phyloP scores from a whole-genome alignment of 2,888 invertebrate species.

The Baronia brevicornis region DNA sequence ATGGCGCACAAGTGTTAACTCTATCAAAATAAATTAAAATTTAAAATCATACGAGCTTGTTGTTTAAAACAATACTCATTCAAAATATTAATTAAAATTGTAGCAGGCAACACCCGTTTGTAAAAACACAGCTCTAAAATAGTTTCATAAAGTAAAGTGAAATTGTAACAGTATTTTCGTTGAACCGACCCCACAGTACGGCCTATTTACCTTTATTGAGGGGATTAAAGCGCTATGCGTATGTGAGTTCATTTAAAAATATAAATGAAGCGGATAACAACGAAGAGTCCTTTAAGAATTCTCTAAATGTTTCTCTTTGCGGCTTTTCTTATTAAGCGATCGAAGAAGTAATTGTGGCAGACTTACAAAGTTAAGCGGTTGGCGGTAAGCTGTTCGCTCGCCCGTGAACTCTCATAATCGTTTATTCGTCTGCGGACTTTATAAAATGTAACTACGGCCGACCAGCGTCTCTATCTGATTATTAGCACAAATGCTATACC shows the following conservation, averaged over 20 bases:
- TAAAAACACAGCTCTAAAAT: slow-evolving; percentile 13
- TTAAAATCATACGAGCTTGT: too few relatives aligned
- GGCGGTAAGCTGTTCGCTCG: slow-evolving; percentile 51
- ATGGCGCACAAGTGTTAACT: too few relatives aligned
- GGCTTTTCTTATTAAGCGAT: slow-evolving; percentile 59
- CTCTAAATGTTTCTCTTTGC: slow-evolving; percentile 42
- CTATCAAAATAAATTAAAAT: too few relatives aligned
- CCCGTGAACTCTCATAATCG: slow-evolving; percentile 57
- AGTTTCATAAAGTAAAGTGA: slow-evolving; percentile 30
- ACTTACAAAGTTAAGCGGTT: slow-evolving; percentile 68
- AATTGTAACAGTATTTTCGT: slow-evolving; percentile 46
- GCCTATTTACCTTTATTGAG: slow-evolving; percentile 57
- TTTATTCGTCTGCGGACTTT: slow-evolving; percentile 72
- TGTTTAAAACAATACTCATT: too few relatives aligned
- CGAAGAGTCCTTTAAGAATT: slow-evolving; percentile 53
- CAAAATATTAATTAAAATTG: too few relatives aligned
- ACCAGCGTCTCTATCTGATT: slow-evolving; percentile 28
- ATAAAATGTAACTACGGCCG: slow-evolving; percentile 53
- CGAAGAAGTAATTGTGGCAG: slow-evolving; percentile 63
- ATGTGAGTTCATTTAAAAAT: slow-evolving; percentile 39
- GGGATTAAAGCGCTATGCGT: slow-evolving; percentile 55
- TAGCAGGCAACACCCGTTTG: slow-evolving; percentile 6
- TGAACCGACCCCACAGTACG: slow-evolving; percentile 54
- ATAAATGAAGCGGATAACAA: slow-evolving; percentile 30
- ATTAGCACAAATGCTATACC: slow-evolving; percentile 23